Conservation (phyloP, 2,888 invertebrate genomes). For the Mythimna loreyi region DNA sequence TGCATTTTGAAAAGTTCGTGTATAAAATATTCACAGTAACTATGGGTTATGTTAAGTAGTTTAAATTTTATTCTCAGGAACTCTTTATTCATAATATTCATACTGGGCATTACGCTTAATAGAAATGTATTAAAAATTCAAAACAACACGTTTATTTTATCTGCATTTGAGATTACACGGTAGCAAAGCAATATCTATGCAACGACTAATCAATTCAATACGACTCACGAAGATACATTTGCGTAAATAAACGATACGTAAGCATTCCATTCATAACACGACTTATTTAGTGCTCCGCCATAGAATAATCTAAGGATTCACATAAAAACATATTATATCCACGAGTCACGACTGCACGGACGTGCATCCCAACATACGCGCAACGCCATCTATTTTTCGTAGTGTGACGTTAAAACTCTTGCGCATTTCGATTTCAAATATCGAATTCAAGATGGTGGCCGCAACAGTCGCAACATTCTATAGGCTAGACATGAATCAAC, state of each 20-base stretch:
- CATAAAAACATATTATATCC: conserved; percentile 60
- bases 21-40: neutral
- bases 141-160: conserved; percentile 62
- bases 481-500: conserved; percentile 82
- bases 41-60: neutral
- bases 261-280: conserved; percentile 75
- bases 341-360: conserved; percentile 56
- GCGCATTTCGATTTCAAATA: conserved; percentile 70
- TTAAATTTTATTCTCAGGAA: conserved; percentile 8
- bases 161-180: conserved; percentile 65
- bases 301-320: conserved; percentile 65
- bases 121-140: conserved; percentile 67
- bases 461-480: conserved; percentile 69
- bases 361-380: conserved; percentile 43
- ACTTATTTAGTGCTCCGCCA: conserved; percentile 67
- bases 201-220: conserved; percentile 72
- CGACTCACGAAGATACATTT: conserved; percentile 71
- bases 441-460: conserved; percentile 74
- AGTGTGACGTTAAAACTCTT: conserved; percentile 64
- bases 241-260: conserved; percentile 77
- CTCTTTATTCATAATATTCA: conserved; percentile 24
- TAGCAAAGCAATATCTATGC: conserved; percentile 71
- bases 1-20: neutral
- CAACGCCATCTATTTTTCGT: conserved; percentile 63
- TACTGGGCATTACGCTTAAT: conserved; percentile 29